Evolutionary conservation across 1,140 invertebrate species (phyloP).

Genomic region (Drosophila insularis): DNA sequence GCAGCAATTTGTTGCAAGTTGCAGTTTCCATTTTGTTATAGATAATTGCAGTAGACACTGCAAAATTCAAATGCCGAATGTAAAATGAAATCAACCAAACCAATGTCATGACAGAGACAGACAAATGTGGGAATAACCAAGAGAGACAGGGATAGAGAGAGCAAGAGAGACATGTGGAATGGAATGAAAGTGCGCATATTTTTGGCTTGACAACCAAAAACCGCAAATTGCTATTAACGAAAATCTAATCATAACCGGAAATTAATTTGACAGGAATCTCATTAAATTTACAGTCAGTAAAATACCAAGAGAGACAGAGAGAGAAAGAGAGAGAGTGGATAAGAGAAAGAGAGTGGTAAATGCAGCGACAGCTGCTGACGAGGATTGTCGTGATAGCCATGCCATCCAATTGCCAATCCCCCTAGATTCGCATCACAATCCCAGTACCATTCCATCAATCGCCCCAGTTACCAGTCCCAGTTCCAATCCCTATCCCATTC

Average conservation of each 20-base stretch:
- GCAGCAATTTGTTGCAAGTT: conserved; percentile 54
- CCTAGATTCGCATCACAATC: not conserved
- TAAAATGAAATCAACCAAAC: conserved; percentile 22
- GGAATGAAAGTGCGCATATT: conserved; percentile 33
- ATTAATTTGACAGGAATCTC: conserved; percentile 83
- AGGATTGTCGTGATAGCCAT: conserved; percentile 11
- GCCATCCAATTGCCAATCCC: not conserved
- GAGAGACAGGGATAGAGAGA: not conserved
- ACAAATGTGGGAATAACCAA: not conserved
- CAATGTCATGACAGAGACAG: conserved; percentile 15
- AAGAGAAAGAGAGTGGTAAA: not conserved
- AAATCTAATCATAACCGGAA: conserved; percentile 83
- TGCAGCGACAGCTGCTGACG: conserved; percentile 23
- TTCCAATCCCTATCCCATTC: not conserved
- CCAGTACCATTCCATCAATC: not conserved
- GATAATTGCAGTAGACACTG: conserved; percentile 52
- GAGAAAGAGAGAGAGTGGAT: not conserved
- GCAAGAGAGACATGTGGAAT: not conserved
- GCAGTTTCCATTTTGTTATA: conserved; percentile 47
- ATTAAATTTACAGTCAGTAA: conserved; percentile 79
- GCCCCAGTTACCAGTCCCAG: not conserved
- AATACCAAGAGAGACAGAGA: conserved; percentile 6
- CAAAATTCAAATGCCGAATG: conserved; percentile 54
- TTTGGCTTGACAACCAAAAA: conserved; percentile 67
- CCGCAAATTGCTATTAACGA: conserved; percentile 82